Conservation (phyloP, 2,888 invertebrate genomes). For the Napeogenes inachia region DNA sequence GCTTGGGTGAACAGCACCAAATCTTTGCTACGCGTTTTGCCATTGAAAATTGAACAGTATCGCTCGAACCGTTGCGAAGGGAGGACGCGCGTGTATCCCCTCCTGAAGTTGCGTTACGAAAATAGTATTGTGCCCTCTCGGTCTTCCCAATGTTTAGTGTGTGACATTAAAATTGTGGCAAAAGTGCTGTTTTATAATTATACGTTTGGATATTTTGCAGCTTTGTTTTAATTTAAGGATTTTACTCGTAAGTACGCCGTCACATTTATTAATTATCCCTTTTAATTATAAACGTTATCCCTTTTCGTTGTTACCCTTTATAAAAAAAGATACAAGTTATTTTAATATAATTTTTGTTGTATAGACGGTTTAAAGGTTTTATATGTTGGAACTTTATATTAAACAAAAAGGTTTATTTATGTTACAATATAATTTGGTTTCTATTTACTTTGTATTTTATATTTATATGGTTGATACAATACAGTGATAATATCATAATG, state of each 20-base stretch:
- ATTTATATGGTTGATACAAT: too few relatives aligned
- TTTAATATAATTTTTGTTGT: too few relatives aligned
- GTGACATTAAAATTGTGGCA: conserved; percentile 14
- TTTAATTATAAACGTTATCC: conserved; percentile 3
- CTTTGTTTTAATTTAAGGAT: background rate
- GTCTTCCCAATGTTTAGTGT: conserved; percentile 21
- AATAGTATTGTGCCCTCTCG: conserved; percentile 49
- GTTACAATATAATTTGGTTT: too few relatives aligned
- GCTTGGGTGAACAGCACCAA: conserved; percentile 50
- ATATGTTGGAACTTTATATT: background rate
- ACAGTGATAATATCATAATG: background rate
- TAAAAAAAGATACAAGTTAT: background rate
- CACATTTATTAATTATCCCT: background rate
- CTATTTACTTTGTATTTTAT: too few relatives aligned
- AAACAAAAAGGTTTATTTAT: background rate
- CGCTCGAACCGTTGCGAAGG: conserved; percentile 42
- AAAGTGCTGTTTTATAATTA: conserved; percentile 15
- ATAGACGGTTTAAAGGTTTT: too few relatives aligned
- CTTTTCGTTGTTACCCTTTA: conserved; percentile 1
- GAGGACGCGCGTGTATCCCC: conserved; percentile 44
- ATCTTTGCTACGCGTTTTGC: conserved; percentile 45
- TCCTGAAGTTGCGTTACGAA: conserved; percentile 49
- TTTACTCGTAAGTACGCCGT: background rate
- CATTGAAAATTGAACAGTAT: conserved; percentile 43
- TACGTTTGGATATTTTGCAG: conserved; percentile 3